These are phyloP conservation scores for Bostrychus sinensis DNA, from an alignment of 2,113 vertebrate genomes.

Conservation along the genomic window DNA sequence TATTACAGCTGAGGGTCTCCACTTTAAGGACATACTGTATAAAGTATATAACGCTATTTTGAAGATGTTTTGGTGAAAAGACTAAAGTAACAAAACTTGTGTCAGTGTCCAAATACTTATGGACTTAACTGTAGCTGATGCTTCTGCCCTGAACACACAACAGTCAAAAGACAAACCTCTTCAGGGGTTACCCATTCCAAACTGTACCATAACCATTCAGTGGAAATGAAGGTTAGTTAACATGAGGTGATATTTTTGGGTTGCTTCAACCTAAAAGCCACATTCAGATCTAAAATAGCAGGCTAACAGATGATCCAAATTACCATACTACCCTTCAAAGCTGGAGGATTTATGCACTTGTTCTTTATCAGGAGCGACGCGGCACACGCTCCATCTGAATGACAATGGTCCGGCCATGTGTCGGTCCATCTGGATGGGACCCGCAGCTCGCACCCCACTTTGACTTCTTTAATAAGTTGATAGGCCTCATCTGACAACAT, in stretches of 20 bases:
- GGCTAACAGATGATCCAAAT: conserved; percentile 41
- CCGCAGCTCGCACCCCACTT: conserved; percentile 4
- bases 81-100: no score
- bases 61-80: no score
- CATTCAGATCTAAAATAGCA: not conserved
- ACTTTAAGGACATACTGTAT: no score
- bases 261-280: not conserved
- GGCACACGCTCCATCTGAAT: conserved; percentile 66
- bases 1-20: no score
- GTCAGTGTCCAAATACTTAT: no score
- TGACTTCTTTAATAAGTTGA: conserved; percentile 44
- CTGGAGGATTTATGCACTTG: conserved; percentile 34
- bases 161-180: not conserved
- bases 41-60: no score
- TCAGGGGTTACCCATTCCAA: not conserved
- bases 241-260: not conserved
- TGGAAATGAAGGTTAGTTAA: not conserved
- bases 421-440: conserved; percentile 58
- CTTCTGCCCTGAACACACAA: not conserved
- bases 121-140: no score
- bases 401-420: conserved; percentile 69
- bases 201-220: not conserved
- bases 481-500: conserved; percentile 34
- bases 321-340: conserved; percentile 24
- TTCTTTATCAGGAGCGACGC: conserved; percentile 40